Evolutionary conservation across 2,888 invertebrate genomes (phyloP), one percentile per base, ranked within the genome.

Genomic region (Tupiocoris notatus): DNA sequence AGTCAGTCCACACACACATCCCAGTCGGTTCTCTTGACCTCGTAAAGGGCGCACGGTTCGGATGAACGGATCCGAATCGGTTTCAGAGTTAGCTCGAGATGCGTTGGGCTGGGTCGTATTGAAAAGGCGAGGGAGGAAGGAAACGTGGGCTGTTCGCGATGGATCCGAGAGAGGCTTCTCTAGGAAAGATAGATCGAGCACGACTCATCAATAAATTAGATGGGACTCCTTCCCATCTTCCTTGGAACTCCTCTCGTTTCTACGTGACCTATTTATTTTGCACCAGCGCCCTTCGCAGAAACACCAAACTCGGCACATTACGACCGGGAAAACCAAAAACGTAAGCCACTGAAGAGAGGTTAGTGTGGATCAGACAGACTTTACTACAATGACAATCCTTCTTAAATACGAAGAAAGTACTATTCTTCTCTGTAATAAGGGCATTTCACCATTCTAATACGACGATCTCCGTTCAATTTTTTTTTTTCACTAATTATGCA

Each of bases 201-300:
- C 75, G 75, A 65, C 65, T 75, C 75, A 75, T 75, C 75, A 75
- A 75, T 75, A 75, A 75, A 75, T 75, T 75, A 75, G 70, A 59
- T 59, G 25, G 70, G 59, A 59, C 25, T 70, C 65, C 59, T 57
- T 58, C 59, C 70, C 70, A 39, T 22, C 70, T 22, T 67, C 67
- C 67, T 25, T 39, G 39, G 39, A 39, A 39, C 39, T 39, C 39
- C 39, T 39, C 39, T 39, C 39, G 39, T 39, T 39, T 59, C 70
- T 70, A 70, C 70, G 70, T 70, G 70, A 70, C 70, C 70, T 70
- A 70, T 70, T 70, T 70, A 70, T 70, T 70, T 70, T 59, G 24
- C 70, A 70, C 70, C 70, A 70, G 6, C 54, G 9, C 9, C 70
- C 59, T 23, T 58, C 54, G 65, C 20, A 25, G 70, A 25, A 70